Base-by-base conservation (phyloP, 2,797 vertebrate genomes). In the Gorsachius magnificus region DNA sequence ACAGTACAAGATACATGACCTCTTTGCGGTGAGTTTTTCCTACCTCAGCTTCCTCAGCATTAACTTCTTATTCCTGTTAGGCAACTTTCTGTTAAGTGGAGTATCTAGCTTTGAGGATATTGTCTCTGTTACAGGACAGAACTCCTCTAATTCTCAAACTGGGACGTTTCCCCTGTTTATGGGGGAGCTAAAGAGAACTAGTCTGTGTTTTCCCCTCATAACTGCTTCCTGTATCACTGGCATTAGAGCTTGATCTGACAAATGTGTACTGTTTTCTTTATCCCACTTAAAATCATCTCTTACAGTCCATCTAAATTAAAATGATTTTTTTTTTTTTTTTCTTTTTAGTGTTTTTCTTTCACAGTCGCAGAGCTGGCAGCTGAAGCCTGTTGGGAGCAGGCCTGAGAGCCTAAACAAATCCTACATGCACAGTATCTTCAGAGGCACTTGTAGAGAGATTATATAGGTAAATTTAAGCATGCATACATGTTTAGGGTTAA, bases 31-130 rank as follows among this genome's bases (percentile, higher is more conserved):
- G 26, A 72, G 60, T 31, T 94, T 84, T 71, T 89, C 72, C 25
- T 89, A 12, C 87, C 46, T 86, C 1, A 0, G 48, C 72, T 89
- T 92, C 71, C 68, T 94, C 41, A 51, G n/a, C 46, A 65, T 71
- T 64, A 68, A 3, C 64, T 86, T 57, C 43, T 68, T 75, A 50
- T 10, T 75, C 36, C 89, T 2, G 3, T 92, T 46, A 60, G 48
- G 78, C 45, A 61, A 4, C 53, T 77, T 94, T 58, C 64, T 95
- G 48, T 86, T 76, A 54, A 38, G 41, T 74, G 65, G 21, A 18
- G 26, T 69, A 38, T 61, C 75, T 75, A 56, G 53, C 57, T 87
- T 93, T 75, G 54, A 77, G 82, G 46, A 11, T 83, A 28, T 86
- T 57, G 29, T 56, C 57, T 83, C 21, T 0, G 1, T 56, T 94